phyloP scores from a whole-genome alignment of 64 coral and sea anemone genomes.

The Porites australiensis region DNA sequence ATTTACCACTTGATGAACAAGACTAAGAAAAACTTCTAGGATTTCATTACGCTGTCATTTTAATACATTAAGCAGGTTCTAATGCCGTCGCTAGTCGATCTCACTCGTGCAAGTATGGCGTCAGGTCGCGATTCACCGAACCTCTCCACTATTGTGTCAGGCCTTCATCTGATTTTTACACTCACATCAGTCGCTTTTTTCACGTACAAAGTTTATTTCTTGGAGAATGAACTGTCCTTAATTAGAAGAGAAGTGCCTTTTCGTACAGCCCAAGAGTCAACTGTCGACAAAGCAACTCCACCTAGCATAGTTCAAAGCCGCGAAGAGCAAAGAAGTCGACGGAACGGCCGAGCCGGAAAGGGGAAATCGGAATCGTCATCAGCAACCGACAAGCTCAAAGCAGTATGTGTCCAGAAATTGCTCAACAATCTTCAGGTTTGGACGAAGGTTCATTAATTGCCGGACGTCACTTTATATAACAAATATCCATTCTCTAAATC shows the following conservation, averaged over 20 bases:
- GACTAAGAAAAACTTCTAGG: too few species aligned
- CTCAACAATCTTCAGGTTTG: constrained; percentile 1
- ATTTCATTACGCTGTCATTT: too few species aligned
- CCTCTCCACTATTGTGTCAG: neutral
- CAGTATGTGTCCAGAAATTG: neutral
- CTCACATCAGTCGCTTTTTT: neutral
- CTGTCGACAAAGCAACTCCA: neutral
- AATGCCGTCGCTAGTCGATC: too few species aligned
- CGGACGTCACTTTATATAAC: too few species aligned
- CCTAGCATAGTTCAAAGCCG: too few species aligned
- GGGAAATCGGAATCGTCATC: too few species aligned
- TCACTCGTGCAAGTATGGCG: too few species aligned
- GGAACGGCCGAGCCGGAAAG: neutral
- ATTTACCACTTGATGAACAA: too few species aligned
- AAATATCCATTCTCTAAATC: too few species aligned
- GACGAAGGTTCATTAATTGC: too few species aligned
- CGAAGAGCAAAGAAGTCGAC: neutral
- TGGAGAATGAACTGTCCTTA: constrained; percentile 17
- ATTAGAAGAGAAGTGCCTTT: neutral
- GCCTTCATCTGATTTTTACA: constrained; percentile 19
- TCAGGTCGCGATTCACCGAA: neutral
- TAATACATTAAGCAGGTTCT: too few species aligned
- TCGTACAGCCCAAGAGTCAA: neutral
- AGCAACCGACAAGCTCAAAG: neutral
- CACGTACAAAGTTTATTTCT: neutral